Evolutionary conservation across 2,113 vertebrate species (phyloP).

Genomic region (Platanista minor): DNA sequence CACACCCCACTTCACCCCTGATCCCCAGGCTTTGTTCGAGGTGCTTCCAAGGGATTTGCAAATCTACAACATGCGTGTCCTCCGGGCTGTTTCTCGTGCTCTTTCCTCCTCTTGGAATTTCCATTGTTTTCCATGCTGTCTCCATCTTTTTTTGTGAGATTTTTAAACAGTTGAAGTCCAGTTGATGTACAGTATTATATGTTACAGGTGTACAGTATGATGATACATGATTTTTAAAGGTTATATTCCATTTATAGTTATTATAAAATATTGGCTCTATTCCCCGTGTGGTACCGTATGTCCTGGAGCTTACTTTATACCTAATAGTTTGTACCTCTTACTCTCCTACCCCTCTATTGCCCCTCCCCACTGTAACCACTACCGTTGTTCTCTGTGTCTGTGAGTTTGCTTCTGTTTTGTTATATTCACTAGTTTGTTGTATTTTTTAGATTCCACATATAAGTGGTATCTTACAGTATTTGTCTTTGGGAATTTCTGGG

Average conservation of each 20-base stretch:
- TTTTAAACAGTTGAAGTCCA: not conserved
- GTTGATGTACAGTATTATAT: not conserved
- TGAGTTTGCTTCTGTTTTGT: not conserved
- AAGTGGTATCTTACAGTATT: not conserved
- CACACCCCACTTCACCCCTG: rapidly evolving
- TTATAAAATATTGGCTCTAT: not conserved
- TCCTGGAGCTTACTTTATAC: not conserved
- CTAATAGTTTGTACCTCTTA: not conserved
- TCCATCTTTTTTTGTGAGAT: not conserved
- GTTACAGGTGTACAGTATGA: not conserved
- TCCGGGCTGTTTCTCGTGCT: not conserved
- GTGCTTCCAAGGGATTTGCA: not conserved
- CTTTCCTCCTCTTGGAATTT: not conserved
- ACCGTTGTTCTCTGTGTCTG: not conserved
- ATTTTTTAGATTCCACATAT: not conserved
- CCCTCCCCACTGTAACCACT: not conserved
- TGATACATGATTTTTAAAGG: not conserved
- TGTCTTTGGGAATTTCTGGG: not conserved
- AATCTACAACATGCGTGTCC: rapidly evolving
- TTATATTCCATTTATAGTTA: not conserved
- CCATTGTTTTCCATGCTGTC: not conserved
- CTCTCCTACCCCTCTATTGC: not conserved
- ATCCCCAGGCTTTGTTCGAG: not conserved
- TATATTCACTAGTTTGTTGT: not conserved
- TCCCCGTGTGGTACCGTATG: not conserved